phyloP scores from a whole-genome alignment of 2,797 vertebrate genomes.

The Scolopax rusticola region DNA sequence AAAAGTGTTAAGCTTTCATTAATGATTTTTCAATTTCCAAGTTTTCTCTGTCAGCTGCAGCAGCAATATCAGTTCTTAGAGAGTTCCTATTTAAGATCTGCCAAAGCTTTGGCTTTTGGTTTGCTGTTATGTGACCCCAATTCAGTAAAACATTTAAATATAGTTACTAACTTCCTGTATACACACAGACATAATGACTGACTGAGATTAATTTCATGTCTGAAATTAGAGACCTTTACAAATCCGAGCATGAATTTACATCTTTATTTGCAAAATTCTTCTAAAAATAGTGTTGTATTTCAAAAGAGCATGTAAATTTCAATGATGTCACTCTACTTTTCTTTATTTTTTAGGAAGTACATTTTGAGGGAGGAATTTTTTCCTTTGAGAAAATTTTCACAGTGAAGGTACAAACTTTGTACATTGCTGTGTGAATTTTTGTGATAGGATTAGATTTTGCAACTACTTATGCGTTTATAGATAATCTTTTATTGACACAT shows the following conservation, averaged over 20 bases:
- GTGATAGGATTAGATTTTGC: not conserved
- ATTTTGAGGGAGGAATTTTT: not conserved
- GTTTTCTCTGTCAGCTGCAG: not conserved
- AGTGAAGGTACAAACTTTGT: not conserved
- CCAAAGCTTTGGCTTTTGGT: not conserved
- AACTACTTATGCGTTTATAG: not conserved
- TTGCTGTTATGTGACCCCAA: not conserved
- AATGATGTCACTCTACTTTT: not conserved
- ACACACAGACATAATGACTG: not conserved
- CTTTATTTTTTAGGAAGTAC: not conserved
- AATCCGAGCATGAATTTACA: not conserved
- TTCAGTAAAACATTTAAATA: not conserved
- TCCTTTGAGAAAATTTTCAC: not conserved
- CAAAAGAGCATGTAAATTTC: not conserved
- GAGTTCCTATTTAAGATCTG: not conserved
- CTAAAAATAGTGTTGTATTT: not conserved
- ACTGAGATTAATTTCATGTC: not conserved
- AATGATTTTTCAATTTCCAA: constrained; percentile 15
- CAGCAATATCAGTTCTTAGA: not conserved
- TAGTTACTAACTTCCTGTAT: not conserved
- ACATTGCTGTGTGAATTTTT: not conserved
- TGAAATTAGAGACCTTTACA: not conserved
- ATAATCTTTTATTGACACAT: not conserved
- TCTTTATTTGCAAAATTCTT: not conserved
- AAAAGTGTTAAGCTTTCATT: constrained; percentile 41